phyloP scores from a whole-genome alignment of 2,797 vertebrate genomes.

The Gorsachius magnificus region DNA sequence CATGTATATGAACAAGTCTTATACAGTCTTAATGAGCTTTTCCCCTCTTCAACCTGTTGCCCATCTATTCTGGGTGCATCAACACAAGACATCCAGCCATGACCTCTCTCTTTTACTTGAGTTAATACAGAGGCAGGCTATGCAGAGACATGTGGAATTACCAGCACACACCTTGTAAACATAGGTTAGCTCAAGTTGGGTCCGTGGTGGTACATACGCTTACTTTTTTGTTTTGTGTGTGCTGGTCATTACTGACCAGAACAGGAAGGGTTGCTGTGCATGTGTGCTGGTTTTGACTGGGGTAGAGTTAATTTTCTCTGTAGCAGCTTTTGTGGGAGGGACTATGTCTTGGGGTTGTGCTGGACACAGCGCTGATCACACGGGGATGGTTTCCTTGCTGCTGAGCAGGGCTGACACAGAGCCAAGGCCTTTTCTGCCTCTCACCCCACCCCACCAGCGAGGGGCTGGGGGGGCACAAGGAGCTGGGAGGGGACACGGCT shows the following conservation, averaged over 20 bases:
- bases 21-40: background rate
- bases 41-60: background rate
- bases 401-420: too few species aligned
- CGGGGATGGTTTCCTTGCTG: too few species aligned
- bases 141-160: background rate
- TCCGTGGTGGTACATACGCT: rapidly evolving
- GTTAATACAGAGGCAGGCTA: background rate
- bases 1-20: background rate
- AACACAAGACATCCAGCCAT: background rate
- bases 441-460: too few species aligned
- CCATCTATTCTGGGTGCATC: background rate
- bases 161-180: background rate
- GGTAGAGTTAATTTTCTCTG: too few species aligned
- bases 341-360: too few species aligned
- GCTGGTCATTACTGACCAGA: background rate
- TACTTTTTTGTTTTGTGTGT: background rate
- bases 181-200: background rate
- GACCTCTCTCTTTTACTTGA: background rate
- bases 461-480: too few species aligned
- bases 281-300: too few species aligned
- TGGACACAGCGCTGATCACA: too few species aligned
- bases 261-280: background rate
- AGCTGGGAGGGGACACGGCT: too few species aligned
- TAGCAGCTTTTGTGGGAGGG: too few species aligned
- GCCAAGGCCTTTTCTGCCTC: too few species aligned